Percentiles rank a stretch among this genome's conserved stretches.
Evolutionary conservation across 1,140 invertebrate species (phyloP).

Genomic region (Plectus sambesii): DNA sequence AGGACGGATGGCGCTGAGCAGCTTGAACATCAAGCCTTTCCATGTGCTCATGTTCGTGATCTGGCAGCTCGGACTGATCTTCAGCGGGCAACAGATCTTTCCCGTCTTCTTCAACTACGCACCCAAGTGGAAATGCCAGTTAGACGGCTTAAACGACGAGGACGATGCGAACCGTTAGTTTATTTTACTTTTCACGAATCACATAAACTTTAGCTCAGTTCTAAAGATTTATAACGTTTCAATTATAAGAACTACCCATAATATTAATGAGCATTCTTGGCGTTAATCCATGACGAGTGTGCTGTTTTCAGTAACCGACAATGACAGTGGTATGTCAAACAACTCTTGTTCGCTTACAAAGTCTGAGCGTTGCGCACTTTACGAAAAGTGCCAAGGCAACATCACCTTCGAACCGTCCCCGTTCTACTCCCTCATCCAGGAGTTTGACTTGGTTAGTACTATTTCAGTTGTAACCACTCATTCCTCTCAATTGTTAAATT

Average conservation of each 20-base stretch:
- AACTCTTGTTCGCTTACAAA: too few relatives aligned
- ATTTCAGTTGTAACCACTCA: too few relatives aligned
- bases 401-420: slow-evolving; percentile 7
- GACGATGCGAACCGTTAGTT: not conserved
- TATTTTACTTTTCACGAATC: too few relatives aligned
- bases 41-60: slow-evolving; percentile 15
- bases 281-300: too few relatives aligned
- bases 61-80: slow-evolving; percentile 16
- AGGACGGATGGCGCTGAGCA: too few relatives aligned
- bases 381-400: not conserved
- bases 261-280: too few relatives aligned
- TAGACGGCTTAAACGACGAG: not conserved
- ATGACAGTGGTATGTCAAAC: too few relatives aligned
- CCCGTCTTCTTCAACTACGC: slow-evolving; percentile 3
- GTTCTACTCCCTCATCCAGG: slow-evolving; percentile 17
- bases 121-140: not conserved
- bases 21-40: slow-evolving; percentile 15
- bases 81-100: slow-evolving; percentile 16
- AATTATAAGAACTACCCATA: too few relatives aligned
- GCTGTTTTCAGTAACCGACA: too few relatives aligned
- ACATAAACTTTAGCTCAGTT: slow-evolving; percentile 16
- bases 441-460: slow-evolving; percentile 16
- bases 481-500: too few relatives aligned
- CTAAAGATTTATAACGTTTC: slow-evolving; percentile 7
- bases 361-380: slow-evolving; percentile 4